These are phyloP conservation scores for Anagyrus pseudococci DNA, from an alignment of 2,888 invertebrate species.

Conservation along the genomic window DNA sequence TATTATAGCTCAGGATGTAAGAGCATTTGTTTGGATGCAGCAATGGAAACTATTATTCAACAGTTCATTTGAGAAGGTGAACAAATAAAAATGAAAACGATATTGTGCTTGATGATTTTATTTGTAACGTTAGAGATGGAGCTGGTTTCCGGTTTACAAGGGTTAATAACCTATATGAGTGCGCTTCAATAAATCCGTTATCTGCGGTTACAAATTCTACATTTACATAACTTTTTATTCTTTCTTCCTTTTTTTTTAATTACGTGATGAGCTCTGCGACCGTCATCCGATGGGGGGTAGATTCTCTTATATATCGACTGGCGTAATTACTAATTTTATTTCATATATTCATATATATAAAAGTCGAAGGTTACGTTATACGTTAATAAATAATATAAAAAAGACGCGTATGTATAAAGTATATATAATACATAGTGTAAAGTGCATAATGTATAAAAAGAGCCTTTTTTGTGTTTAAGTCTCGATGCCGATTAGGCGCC, in stretches of 20 bases:
- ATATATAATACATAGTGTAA: slow-evolving; percentile 39
- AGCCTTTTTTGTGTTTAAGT: slow-evolving; percentile 19
- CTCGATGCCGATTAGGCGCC: slow-evolving; percentile 10
- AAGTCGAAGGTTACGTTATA: slow-evolving; percentile 26
- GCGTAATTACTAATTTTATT: neutral
- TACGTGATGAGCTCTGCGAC: neutral
- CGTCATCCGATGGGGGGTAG: neutral
- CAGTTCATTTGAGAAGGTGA: slow-evolving; percentile 1
- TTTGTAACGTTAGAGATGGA: slow-evolving; percentile 26
- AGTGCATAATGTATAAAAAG: slow-evolving; percentile 35
- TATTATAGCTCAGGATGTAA: neutral
- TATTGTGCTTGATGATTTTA: slow-evolving; percentile 36
- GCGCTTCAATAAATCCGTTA: slow-evolving; percentile 35
- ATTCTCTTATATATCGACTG: neutral
- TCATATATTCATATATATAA: slow-evolving; percentile 23
- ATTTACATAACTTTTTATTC: slow-evolving; percentile 33
- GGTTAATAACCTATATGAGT: slow-evolving; percentile 28
- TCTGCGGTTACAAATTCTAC: slow-evolving; percentile 36
- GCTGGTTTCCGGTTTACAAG: slow-evolving; percentile 22
- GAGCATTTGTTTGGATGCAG: too few species aligned
- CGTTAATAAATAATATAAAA: slow-evolving; percentile 42
- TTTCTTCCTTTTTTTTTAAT: too few species aligned
- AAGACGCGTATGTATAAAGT: slow-evolving; percentile 39
- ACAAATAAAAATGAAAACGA: neutral
- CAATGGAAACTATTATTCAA: too few species aligned